Evolutionary conservation across 2,113 vertebrate species (phyloP).

Genomic region (Nycticebus coucang): DNA sequence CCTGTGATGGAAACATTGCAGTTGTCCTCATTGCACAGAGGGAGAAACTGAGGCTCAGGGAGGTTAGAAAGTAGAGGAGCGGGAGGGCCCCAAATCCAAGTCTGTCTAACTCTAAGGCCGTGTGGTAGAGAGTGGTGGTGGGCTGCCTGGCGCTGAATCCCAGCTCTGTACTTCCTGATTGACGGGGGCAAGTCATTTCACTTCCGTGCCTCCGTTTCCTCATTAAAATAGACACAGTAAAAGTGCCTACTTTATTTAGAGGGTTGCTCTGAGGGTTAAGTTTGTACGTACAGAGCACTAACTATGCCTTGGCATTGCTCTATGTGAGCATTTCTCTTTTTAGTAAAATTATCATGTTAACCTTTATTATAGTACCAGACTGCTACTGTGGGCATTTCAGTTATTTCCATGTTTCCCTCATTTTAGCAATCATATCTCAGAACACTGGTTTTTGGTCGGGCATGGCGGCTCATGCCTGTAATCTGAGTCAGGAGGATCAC

Average conservation of each 20-base stretch:
- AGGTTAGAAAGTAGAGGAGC: not conserved
- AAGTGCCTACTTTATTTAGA: accelerated
- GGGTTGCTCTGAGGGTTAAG: not conserved
- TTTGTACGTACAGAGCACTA: not conserved
- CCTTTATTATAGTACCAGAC: accelerated
- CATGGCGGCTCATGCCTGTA: not conserved
- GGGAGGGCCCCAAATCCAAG: no score
- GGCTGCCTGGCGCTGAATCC: not conserved
- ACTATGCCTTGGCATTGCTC: not conserved
- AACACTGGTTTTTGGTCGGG: not conserved
- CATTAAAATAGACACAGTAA: not conserved
- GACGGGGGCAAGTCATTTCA: not conserved
- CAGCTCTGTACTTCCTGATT: not conserved
- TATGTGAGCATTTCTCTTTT: not conserved
- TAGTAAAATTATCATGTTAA: not conserved
- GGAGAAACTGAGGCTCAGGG: not conserved
- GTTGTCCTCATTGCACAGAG: not conserved
- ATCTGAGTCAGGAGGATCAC: no score
- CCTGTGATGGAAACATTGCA: not conserved
- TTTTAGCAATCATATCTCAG: not conserved
- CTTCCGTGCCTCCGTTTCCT: not conserved
- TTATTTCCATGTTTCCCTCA: not conserved
- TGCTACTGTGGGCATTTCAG: not conserved
- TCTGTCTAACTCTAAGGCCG: not conserved
- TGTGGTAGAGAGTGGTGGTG: no score